Evolutionary conservation across 2,888 invertebrate species (phyloP).

Genomic region (Plagiodera versicolora): DNA sequence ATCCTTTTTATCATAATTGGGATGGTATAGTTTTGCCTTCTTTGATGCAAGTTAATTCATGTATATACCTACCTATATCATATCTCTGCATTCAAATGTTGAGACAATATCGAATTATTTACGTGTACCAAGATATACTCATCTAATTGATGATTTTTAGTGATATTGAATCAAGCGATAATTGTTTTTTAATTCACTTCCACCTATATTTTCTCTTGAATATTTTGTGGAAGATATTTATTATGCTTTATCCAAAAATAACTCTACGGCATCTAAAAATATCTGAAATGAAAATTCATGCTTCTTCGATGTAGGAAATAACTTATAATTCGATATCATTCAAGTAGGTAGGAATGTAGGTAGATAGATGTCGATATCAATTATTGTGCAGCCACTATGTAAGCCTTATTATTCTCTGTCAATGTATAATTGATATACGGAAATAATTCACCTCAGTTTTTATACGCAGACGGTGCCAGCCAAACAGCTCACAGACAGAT

Average conservation of each 20-base stretch:
- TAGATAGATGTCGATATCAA: background rate
- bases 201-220: background rate
- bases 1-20: background rate
- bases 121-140: too few species aligned
- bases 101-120: too few species aligned
- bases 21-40: background rate
- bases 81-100: too few species aligned
- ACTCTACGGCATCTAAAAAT: conserved; percentile 41
- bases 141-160: too few species aligned
- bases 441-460: background rate
- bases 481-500: conserved; percentile 10
- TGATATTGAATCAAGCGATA: background rate
- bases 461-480: conserved; percentile 2
- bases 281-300: conserved; percentile 41
- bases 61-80: too few species aligned
- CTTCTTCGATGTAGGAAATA: conserved; percentile 42
- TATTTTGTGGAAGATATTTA: conserved; percentile 29
- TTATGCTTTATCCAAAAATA: conserved; percentile 45
- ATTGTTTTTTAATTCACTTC: background rate
- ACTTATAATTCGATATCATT: conserved; percentile 19
- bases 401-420: too few species aligned
- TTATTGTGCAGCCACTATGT: too few species aligned
- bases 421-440: too few species aligned
- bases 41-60: background rate
- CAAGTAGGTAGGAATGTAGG: background rate